Evolutionary conservation across 2,113 vertebrate genomes (phyloP).

Genomic region (Collichthys lucidus): DNA sequence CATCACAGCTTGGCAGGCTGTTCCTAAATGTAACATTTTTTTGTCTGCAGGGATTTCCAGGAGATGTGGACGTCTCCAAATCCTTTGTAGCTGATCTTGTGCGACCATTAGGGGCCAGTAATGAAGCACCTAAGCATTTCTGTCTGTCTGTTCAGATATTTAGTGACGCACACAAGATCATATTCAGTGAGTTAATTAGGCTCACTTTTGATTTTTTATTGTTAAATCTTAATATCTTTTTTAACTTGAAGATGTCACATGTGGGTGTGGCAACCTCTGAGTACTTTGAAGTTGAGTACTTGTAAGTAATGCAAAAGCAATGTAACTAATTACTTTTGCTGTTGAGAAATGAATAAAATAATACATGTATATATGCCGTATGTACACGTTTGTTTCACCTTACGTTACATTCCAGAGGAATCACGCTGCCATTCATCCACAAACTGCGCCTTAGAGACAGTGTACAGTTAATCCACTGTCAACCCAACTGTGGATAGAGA

Average conservation of each 20-base stretch:
- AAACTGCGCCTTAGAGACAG: neutral
- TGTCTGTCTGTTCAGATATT: neutral
- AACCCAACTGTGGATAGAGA: constrained; percentile 39
- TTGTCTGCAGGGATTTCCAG: neutral
- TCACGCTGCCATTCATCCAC: neutral
- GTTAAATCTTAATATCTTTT: neutral
- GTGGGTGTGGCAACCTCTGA: neutral
- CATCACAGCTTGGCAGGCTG: neutral
- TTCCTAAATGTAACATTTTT: neutral
- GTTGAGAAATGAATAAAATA: neutral
- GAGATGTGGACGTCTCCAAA: neutral
- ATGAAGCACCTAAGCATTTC: neutral
- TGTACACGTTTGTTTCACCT: neutral
- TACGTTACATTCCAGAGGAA: neutral
- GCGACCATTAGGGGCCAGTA: neutral
- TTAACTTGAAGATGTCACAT: neutral
- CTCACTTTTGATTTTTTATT: too few relatives aligned
- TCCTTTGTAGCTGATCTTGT: neutral
- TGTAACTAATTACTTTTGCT: neutral
- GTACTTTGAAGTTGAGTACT: neutral
- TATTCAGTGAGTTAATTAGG: neutral
- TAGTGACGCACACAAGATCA: neutral
- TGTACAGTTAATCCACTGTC: constrained; percentile 51
- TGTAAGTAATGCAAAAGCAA: neutral
- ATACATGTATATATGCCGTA: too few relatives aligned